phyloP scores from a whole-genome alignment of 1,140 invertebrate genomes.

The Danaus melanippus region DNA sequence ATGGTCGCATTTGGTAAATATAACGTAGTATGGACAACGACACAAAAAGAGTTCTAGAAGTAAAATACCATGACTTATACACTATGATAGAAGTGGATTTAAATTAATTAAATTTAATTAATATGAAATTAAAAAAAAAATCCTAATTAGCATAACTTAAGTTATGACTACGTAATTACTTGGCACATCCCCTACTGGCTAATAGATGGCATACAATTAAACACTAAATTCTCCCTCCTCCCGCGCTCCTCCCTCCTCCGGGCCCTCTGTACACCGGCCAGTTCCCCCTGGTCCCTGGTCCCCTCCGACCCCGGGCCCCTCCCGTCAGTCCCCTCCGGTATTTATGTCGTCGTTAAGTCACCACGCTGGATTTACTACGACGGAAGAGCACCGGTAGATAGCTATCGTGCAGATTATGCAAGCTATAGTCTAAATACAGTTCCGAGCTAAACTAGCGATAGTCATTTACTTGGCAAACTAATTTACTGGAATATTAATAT shows the following conservation, averaged over 20 bases:
- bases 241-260: conserved; percentile 6
- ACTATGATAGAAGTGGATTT: no score
- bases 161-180: conserved; percentile 18
- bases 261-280: not conserved
- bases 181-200: conserved; percentile 20
- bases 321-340: conserved; percentile 18
- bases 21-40: no score
- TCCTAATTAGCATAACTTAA: conserved; percentile 4
- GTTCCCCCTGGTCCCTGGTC: conserved; percentile 12
- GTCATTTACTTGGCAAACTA: no score
- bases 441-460: no score
- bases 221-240: conserved; percentile 33
- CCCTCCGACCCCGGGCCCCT: conserved; percentile 1
- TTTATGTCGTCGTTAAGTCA: conserved; percentile 49
- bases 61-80: no score
- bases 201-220: conserved; percentile 47
- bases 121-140: no score
- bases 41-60: no score
- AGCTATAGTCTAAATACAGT: no score
- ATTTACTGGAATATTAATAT: no score
- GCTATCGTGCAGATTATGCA: not conserved
- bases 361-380: conserved; percentile 35
- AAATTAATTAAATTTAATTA: no score
- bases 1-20: not conserved
- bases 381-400: conserved; percentile 12